Conservation (phyloP, 1,140 invertebrate species). For the Heliconius hewitsoni region DNA sequence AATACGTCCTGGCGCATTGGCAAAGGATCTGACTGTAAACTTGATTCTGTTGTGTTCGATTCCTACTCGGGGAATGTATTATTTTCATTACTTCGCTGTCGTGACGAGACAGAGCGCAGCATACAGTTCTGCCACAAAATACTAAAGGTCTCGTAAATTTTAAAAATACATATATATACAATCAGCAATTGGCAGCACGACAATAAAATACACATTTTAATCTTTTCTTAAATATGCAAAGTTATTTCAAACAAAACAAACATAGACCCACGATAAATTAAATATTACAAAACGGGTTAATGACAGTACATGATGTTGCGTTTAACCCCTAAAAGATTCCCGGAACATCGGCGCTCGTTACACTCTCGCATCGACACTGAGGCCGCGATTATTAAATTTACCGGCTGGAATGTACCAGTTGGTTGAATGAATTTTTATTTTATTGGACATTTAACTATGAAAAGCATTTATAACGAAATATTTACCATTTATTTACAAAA, state of each 20-base stretch:
- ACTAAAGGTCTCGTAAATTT: too few species aligned
- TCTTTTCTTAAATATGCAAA: neutral
- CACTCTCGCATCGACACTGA: neutral
- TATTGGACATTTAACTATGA: constrained; percentile 9
- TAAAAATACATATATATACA: too few species aligned
- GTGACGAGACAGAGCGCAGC: too few species aligned
- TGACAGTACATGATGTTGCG: neutral
- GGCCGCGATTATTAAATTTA: constrained; percentile 32
- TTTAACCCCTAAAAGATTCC: constrained; percentile 24
- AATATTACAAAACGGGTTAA: neutral
- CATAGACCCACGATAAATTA: neutral
- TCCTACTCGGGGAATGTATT: too few species aligned
- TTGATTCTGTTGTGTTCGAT: too few species aligned
- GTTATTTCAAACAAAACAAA: neutral
- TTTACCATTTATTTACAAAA: neutral
- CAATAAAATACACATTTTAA: too few species aligned
- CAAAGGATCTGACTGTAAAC: too few species aligned
- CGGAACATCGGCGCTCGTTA: neutral
- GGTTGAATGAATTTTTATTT: constrained; percentile 29
- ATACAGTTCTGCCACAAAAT: too few species aligned
- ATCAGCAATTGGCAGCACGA: too few species aligned
- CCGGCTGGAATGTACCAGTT: constrained; percentile 14
- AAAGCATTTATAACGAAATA: neutral
- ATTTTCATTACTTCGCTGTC: too few species aligned
- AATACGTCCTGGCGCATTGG: too few species aligned